Conservation (phyloP, 2,888 invertebrate species). For the Eristalinus sepulchralis region DNA sequence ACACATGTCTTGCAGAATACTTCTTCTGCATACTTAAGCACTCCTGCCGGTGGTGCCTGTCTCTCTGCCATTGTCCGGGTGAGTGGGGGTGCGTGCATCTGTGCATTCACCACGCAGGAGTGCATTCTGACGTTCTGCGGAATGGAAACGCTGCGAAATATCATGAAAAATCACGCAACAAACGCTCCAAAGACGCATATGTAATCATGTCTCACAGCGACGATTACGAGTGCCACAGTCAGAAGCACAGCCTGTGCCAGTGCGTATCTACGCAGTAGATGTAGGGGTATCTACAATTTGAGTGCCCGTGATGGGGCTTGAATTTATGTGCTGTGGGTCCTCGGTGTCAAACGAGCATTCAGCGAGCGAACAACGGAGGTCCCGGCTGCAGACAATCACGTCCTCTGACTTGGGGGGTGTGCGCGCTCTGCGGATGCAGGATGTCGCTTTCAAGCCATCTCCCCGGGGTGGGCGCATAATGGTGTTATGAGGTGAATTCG, state of each 20-base stretch:
- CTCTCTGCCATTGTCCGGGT: background rate
- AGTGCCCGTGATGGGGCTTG: conserved; percentile 8
- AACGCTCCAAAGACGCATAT: conserved; percentile 49
- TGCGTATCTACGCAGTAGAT: conserved; percentile 23
- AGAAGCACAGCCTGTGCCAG: background rate
- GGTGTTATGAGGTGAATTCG: conserved; percentile 24
- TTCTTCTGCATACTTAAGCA: conserved; percentile 63
- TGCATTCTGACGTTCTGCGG: conserved; percentile 30
- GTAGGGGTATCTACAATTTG: conserved; percentile 5
- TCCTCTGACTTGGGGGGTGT: background rate
- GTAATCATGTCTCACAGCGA: conserved; percentile 27
- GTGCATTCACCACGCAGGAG: conserved; percentile 15
- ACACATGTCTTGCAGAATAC: conserved; percentile 60
- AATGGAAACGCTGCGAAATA: conserved; percentile 33
- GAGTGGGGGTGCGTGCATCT: background rate
- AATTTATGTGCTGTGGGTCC: conserved; percentile 17
- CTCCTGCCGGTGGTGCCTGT: too few relatives aligned
- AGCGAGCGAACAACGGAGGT: background rate
- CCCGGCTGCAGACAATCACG: background rate
- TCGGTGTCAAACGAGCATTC: background rate
- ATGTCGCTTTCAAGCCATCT: background rate
- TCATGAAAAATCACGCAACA: conserved; percentile 40
- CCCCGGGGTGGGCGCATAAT: background rate
- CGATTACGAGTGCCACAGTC: too few relatives aligned
- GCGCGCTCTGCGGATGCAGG: background rate